phyloP scores from a whole-genome alignment of 2,888 invertebrate species.

The Caenorhabditis sp. region DNA sequence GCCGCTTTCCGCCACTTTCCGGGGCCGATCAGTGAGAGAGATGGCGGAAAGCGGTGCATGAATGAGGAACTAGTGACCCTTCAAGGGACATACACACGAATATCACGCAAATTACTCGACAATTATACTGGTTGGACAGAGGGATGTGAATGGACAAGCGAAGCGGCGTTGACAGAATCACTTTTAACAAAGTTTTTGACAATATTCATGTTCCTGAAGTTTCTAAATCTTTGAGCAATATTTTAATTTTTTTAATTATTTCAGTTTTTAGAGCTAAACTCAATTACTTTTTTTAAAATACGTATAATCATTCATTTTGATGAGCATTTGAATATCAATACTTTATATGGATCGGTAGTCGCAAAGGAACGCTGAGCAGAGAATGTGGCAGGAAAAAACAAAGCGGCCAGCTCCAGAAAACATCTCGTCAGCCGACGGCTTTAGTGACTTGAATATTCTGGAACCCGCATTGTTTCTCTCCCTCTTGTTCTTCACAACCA shows the following conservation, averaged over 20 bases:
- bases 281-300: no score
- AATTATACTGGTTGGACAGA: constrained; percentile 50
- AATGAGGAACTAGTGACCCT: constrained; percentile 39
- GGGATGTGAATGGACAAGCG: not conserved
- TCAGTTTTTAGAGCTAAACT: no score
- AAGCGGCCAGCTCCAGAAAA: constrained; percentile 7
- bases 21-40: constrained; percentile 7
- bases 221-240: not conserved
- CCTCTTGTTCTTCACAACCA: not conserved
- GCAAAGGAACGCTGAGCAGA: not conserved
- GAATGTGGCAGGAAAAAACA: constrained; percentile 49
- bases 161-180: constrained; percentile 11
- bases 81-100: constrained; percentile 18
- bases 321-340: no score
- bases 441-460: constrained; percentile 53
- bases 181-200: constrained; percentile 30
- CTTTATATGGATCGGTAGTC: no score
- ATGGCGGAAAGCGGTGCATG: constrained; percentile 38
- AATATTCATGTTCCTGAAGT: constrained; percentile 8
- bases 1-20: not conserved
- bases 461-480: constrained; percentile 41
- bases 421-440: constrained; percentile 40
- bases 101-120: constrained; percentile 57
- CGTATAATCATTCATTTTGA: no score
- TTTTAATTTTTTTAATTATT: not conserved